Percentiles rank a stretch among this genome's conserved stretches.
Conservation (phyloP, 2,113 vertebrate genomes). For the Cyprinodon variegatus region DNA sequence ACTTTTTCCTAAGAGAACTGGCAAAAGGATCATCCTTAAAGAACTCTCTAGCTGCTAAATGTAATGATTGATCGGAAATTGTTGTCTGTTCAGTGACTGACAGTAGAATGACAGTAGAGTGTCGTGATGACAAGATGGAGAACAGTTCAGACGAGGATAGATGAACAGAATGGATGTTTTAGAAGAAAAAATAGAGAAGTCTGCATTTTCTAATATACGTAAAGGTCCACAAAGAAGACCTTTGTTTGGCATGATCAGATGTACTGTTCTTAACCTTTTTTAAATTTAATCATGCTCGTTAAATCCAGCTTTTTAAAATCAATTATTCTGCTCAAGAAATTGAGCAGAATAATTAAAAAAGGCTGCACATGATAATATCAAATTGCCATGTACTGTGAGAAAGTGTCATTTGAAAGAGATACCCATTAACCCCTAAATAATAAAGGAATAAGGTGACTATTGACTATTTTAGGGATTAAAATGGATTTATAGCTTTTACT, state of each 20-base stretch:
- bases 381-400: neutral
- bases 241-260: neutral
- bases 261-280: neutral
- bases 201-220: no score
- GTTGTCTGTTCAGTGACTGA: no score
- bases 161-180: no score
- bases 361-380: neutral
- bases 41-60: neutral
- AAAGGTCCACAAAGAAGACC: neutral
- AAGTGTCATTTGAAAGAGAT: neutral
- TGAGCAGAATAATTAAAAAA: rapidly evolving
- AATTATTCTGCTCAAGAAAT: no score
- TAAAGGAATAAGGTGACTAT: neutral
- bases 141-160: no score
- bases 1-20: no score
- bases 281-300: neutral
- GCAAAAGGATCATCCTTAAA: neutral
- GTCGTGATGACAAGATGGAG: neutral
- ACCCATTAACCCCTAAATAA: neutral
- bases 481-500: no score
- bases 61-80: neutral
- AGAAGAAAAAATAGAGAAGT: neutral
- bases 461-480: no score
- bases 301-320: neutral
- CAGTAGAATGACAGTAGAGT: no score